Evolutionary conservation across 2,888 invertebrate genomes (phyloP), one percentile per base, ranked within the genome.

Genomic region (Apodemia zela): DNA sequence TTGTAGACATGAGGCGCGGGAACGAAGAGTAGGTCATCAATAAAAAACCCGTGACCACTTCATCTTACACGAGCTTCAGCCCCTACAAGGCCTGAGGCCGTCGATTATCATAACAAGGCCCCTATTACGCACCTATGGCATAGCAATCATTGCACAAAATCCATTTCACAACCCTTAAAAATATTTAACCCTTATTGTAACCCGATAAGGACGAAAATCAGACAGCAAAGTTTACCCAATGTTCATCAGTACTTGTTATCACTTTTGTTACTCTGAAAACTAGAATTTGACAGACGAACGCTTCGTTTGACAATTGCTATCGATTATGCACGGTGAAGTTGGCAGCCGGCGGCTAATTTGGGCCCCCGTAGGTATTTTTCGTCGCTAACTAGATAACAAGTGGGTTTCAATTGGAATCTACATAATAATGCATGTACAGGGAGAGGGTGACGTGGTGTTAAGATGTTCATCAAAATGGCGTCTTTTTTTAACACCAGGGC

Each of bases 281-380:
- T 91, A 85, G 85, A 89, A 91, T 91, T 91, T 90, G 88, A 85
- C 91, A 87, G 87, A 68, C 81, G 85, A 89, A 88, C 78, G 92
- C 85, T 90, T 92, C 91, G 91, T 91, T 92, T 90, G 90, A 89
- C 91, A 90, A 91, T 90, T 83, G 82, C 80, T 80, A 87, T 91
- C 85, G 92, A 91, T 92, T 92, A 91, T 79, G 75, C 76, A 79
- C 84, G 81, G 82, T 75, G 80, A 75, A 84, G 85, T 82, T 75
- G 81, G 74, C 84, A 80, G 90, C 91, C 91, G 76, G 73, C 71
- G 90, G 90, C 89, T 83, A 87, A 84, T 83, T 80, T 81, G 76
- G 89, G 84, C 84, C 78, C 73, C 72, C 78, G 78, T 65, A 89
- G 89, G 87, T 87, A 89, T 91, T 91, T 89, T 88, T 89, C 84